Evolutionary conservation across 2,888 invertebrate species (phyloP).

Genomic region (Celastrina argiolus): DNA sequence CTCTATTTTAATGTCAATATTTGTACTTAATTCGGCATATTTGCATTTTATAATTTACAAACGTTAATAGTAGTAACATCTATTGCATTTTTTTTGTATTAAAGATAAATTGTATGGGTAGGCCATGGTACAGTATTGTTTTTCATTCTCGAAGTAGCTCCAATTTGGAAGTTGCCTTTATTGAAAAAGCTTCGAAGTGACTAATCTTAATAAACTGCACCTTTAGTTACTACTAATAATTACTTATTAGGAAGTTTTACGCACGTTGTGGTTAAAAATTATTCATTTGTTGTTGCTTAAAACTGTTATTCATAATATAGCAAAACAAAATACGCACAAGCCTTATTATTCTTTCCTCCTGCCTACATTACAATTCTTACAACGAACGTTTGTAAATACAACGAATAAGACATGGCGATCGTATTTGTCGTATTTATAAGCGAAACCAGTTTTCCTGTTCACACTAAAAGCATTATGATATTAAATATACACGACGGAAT

Average conservation of each 20-base stretch:
- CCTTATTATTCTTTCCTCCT: not conserved
- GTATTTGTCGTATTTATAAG: not conserved
- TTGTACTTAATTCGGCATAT: no score
- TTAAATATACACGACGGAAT: slow-evolving; percentile 7
- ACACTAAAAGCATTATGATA: not conserved
- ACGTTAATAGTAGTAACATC: no score
- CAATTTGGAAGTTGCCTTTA: no score
- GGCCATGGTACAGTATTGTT: not conserved
- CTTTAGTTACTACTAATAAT: not conserved
- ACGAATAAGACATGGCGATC: not conserved
- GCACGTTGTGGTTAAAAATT: not conserved
- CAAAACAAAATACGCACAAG: not conserved
- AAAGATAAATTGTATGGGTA: no score
- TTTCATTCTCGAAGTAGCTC: not conserved
- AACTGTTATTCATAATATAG: not conserved
- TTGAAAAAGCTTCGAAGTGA: no score
- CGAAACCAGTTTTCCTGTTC: slow-evolving; percentile 11
- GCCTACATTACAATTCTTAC: not conserved
- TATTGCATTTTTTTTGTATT: no score
- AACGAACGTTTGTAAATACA: no score
- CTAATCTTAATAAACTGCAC: no score
- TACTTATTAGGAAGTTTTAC: not conserved
- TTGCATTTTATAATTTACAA: no score
- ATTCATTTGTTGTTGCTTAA: not conserved
- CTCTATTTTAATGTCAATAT: no score